These are phyloP conservation scores for Diadumene lineata DNA, from an alignment of 92 coral and sea anemone genomes.

Conservation along the genomic window DNA sequence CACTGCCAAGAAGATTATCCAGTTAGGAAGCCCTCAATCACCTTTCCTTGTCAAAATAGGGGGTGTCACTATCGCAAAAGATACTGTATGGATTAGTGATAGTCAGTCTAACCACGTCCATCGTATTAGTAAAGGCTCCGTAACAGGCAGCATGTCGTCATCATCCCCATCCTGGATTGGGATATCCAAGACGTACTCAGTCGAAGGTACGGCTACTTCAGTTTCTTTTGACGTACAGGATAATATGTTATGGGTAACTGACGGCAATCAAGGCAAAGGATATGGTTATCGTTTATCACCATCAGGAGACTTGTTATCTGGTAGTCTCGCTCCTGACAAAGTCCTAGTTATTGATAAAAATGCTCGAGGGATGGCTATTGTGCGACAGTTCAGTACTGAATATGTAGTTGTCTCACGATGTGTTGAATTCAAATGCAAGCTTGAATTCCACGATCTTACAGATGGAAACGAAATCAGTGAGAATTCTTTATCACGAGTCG, in stretches of 20 bases:
- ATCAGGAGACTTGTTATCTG: conserved; percentile 43
- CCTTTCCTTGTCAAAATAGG: conserved; percentile 58
- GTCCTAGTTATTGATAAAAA: conserved; percentile 53
- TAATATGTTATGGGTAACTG: conserved; percentile 67
- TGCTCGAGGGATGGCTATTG: conserved; percentile 75
- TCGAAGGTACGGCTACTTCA: conserved; percentile 65
- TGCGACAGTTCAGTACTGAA: conserved; percentile 56
- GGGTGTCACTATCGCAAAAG: conserved; percentile 55
- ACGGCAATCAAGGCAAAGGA: conserved; percentile 44
- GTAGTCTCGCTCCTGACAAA: conserved; percentile 21
- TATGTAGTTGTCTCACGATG: conserved; percentile 78
- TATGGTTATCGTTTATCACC: conserved; percentile 62
- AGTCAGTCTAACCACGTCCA: conserved; percentile 26
- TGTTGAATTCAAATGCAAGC: conserved; percentile 72
- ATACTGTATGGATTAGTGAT: conserved; percentile 66
- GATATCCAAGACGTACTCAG: conserved; percentile 9
- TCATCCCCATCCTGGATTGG: conserved; percentile 39
- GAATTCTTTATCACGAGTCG: conserved; percentile 54
- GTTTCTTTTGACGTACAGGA: conserved; percentile 58
- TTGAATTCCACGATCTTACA: conserved; percentile 72
- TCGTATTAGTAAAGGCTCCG: conserved; percentile 34
- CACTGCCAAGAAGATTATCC: conserved; percentile 61
- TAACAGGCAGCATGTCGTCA: conserved; percentile 42
- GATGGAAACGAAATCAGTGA: conserved; percentile 42
- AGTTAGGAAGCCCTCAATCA: conserved; percentile 36